Percentiles rank a stretch among this genome's conserved stretches.
These are phyloP conservation scores for Huso huso DNA, from an alignment of 2,797 vertebrate species.

Conservation along the genomic window DNA sequence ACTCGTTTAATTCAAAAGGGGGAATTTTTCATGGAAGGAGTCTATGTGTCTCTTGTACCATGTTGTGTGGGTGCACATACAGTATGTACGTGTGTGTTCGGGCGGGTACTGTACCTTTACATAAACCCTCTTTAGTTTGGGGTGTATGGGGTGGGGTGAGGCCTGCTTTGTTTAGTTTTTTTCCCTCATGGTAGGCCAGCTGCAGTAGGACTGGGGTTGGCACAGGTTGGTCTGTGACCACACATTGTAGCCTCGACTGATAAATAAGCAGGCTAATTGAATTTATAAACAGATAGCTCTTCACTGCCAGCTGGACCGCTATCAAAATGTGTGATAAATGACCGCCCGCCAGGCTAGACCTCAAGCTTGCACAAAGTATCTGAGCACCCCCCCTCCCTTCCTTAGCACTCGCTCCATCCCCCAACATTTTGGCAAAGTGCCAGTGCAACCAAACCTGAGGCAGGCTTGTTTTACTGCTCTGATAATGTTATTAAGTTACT, in stretches of 20 bases:
- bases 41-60: too few relatives aligned
- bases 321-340: slow-evolving; percentile 73
- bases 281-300: slow-evolving; percentile 77
- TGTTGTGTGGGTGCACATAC: too few relatives aligned
- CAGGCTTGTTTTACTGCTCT: slow-evolving; percentile 34
- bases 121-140: too few relatives aligned
- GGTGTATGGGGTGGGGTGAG: too few relatives aligned
- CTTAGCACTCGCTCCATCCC: slow-evolving; percentile 27
- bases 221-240: slow-evolving; percentile 36
- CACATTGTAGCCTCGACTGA: slow-evolving; percentile 52
- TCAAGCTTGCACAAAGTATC: slow-evolving; percentile 41
- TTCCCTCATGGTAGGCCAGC: slow-evolving; percentile 5
- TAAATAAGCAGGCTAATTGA: slow-evolving; percentile 71
- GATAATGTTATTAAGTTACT: slow-evolving; percentile 43
- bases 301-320: slow-evolving; percentile 65
- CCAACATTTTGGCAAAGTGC: slow-evolving; percentile 48
- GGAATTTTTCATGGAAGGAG: too few relatives aligned
- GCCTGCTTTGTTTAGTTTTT: background rate
- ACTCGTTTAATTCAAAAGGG: too few relatives aligned
- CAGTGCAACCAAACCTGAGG: slow-evolving; percentile 38
- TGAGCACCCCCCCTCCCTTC: slow-evolving; percentile 44
- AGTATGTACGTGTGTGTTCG: too few relatives aligned
- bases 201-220: slow-evolving; percentile 26
- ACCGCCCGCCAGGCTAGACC: slow-evolving; percentile 52
- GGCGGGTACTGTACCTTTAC: too few relatives aligned